These are phyloP conservation scores for Eupithecia vulgata DNA, from an alignment of 2,888 invertebrate species.

Conservation along the genomic window DNA sequence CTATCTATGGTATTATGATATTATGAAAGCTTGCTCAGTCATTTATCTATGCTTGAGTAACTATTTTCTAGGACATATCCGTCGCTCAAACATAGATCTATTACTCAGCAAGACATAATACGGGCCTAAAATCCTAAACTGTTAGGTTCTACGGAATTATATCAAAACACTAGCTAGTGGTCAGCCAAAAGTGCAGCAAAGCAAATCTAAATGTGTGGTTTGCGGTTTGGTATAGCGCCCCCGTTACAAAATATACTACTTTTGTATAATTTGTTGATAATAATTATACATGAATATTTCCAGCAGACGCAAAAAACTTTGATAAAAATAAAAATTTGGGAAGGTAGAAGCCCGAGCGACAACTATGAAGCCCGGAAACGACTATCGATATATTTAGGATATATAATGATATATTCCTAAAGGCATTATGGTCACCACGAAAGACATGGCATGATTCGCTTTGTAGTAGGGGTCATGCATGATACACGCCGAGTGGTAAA, in stretches of 20 bases:
- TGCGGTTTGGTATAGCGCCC: constrained; percentile 17
- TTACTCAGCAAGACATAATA: no score
- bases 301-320: neutral
- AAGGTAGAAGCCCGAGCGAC: no score
- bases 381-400: neutral
- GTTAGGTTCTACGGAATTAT: neutral
- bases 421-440: no score
- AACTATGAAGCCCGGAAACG: neutral
- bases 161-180: neutral
- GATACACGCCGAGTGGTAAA: no score
- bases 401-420: no score
- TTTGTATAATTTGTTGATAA: neutral
- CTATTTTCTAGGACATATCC: no score
- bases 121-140: neutral
- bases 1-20: no score
- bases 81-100: no score
- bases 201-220: constrained; percentile 29
- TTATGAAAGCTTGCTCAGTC: no score
- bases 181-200: constrained; percentile 12
- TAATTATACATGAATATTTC: neutral
- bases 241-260: constrained; percentile 13
- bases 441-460: no score
- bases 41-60: no score
- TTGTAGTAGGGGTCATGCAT: no score
- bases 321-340: neutral